Percentiles rank a stretch among this genome's conserved stretches.
These are phyloP conservation scores for Zeugodacus cucurbitae DNA, from an alignment of 1,140 invertebrate genomes.

Conservation along the genomic window DNA sequence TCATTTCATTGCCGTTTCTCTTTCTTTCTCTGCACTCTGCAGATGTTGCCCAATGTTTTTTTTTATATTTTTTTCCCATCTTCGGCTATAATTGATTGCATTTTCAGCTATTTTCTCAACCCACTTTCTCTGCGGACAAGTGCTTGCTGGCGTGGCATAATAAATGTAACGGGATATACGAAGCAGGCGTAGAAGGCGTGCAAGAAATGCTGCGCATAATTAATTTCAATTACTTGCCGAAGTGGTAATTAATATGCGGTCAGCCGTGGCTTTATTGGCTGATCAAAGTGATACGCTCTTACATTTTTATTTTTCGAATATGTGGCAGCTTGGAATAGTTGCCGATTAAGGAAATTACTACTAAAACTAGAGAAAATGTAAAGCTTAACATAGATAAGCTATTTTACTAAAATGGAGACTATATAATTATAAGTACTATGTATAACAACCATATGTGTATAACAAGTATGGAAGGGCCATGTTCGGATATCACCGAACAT, in stretches of 20 bases:
- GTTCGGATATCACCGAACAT: too few species aligned
- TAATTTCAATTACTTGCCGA: slow-evolving; percentile 30
- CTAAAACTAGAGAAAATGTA: too few species aligned
- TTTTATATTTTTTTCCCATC: background rate
- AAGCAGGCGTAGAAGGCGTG: background rate
- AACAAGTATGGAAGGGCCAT: too few species aligned
- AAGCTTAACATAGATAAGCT: too few species aligned
- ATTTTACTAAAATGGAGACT: too few species aligned
- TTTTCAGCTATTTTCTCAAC: background rate
- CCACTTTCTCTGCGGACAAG: background rate
- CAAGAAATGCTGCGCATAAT: slow-evolving; percentile 24
- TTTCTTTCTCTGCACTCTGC: background rate
- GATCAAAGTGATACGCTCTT: slow-evolving; percentile 10
- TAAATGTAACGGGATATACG: background rate
- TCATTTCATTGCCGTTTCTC: background rate
- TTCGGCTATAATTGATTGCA: background rate
- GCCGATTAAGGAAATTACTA: too few species aligned
- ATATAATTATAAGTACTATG: too few species aligned
- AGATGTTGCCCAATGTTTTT: background rate
- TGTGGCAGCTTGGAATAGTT: background rate
- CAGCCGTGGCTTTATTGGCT: background rate
- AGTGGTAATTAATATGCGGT: slow-evolving; percentile 25
- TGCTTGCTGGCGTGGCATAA: background rate
- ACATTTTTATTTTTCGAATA: background rate
- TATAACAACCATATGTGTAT: too few species aligned